These are phyloP conservation scores for Adineta ricciae DNA, from an alignment of 2,888 invertebrate genomes.

Conservation along the genomic window DNA sequence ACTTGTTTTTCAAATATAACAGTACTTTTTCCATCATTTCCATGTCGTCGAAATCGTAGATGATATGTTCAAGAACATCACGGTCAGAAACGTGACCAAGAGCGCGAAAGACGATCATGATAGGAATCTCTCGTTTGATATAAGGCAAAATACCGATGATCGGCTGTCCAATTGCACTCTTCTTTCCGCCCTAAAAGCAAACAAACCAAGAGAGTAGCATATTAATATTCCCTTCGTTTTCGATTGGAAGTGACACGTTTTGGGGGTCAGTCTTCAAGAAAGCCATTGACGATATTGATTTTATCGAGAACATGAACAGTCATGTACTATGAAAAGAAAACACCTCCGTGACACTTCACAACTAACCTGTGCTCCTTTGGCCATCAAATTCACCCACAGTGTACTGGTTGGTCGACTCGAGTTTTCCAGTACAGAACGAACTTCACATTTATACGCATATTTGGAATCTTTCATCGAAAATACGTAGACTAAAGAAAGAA, in stretches of 20 bases:
- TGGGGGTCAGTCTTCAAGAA: background rate
- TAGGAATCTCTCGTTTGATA: conserved; percentile 97
- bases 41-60: conserved; percentile 98
- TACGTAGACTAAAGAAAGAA: conserved; percentile 67
- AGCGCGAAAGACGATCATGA: conserved; percentile 99
- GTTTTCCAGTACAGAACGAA: conserved; percentile 82
- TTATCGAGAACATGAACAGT: background rate
- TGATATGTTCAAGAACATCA: conserved; percentile 97
- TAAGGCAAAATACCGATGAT: conserved; percentile 96
- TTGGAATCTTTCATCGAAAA: conserved; percentile 99
- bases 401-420: conserved; percentile 87
- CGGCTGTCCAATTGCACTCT: conserved; percentile 93
- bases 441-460: conserved; percentile 95
- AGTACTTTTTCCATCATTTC: conserved; percentile 99
- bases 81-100: conserved; percentile 96
- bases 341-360: background rate
- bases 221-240: too few relatives aligned
- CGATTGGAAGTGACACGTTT: too few relatives aligned
- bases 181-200: conserved; percentile 45
- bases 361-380: conserved; percentile 72
- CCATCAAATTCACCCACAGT: conserved; percentile 98
- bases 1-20: too few relatives aligned
- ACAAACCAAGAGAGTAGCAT: too few relatives aligned
- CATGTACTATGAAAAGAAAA: background rate
- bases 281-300: background rate